These are phyloP conservation scores for Caenorhabditis imperialis DNA, from an alignment of 2,888 invertebrate genomes.

Conservation along the genomic window DNA sequence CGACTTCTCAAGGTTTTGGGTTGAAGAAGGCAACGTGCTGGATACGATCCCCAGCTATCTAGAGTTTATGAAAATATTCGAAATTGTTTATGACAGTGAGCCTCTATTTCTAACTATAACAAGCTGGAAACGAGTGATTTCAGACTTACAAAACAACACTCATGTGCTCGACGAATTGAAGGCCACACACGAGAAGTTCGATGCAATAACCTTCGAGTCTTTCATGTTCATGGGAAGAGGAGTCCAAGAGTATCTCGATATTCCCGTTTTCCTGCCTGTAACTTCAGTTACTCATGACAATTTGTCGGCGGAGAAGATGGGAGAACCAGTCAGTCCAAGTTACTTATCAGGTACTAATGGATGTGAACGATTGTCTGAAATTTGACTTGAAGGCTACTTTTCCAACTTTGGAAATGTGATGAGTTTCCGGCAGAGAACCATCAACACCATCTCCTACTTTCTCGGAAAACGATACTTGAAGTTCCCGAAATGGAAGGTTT, in stretches of 20 bases:
- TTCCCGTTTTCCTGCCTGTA: slow-evolving; percentile 20
- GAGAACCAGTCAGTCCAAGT: slow-evolving; percentile 41
- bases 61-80: neutral
- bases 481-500: slow-evolving; percentile 7
- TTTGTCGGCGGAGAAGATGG: slow-evolving; percentile 2
- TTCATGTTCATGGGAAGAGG: slow-evolving; percentile 10
- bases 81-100: slow-evolving; percentile 16
- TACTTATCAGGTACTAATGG: slow-evolving; percentile 37
- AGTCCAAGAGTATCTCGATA: slow-evolving; percentile 33
- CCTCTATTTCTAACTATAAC: too few species aligned
- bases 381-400: slow-evolving; percentile 10
- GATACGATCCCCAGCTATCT: slow-evolving; percentile 28
- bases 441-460: slow-evolving; percentile 21
- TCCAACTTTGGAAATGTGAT: slow-evolving; percentile 24
- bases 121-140: too few species aligned
- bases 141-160: slow-evolving; percentile 3
- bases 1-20: slow-evolving; percentile 38
- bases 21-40: slow-evolving; percentile 17
- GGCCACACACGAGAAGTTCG: slow-evolving; percentile 17
- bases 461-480: slow-evolving; percentile 1
- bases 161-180: slow-evolving; percentile 32
- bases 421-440: slow-evolving; percentile 19
- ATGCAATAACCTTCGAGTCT: slow-evolving; percentile 30
- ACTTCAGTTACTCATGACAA: slow-evolving; percentile 31
- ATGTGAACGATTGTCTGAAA: too few species aligned